Conservation (phyloP, 1,140 invertebrate species). For the Palaemon carinicauda region DNA sequence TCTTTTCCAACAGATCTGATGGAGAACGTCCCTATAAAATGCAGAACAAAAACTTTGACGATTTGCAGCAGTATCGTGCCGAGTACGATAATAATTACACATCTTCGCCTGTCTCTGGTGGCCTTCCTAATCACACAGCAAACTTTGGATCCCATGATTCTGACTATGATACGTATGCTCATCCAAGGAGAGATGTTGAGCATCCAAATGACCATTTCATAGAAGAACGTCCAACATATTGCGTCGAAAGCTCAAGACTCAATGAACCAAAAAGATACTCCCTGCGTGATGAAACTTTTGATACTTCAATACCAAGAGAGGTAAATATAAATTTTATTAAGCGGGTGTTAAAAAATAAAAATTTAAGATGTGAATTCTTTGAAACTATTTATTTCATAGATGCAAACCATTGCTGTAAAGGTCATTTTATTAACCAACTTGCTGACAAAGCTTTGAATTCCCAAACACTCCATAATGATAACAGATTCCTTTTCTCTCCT, state of each 20-base stretch:
- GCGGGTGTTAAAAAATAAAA: background rate
- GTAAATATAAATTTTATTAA: background rate
- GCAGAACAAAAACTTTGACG: background rate
- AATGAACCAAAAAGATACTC: slow-evolving; percentile 46
- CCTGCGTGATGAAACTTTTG: background rate
- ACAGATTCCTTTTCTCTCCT: too few relatives aligned
- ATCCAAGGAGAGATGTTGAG: background rate
- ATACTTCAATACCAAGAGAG: slow-evolving; percentile 15
- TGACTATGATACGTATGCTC: background rate
- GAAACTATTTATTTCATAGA: too few relatives aligned
- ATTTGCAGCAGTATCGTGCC: slow-evolving; percentile 6
- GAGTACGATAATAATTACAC: slow-evolving; percentile 53
- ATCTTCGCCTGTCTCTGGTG: slow-evolving; percentile 27
- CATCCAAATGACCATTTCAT: background rate
- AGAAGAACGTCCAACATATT: background rate
- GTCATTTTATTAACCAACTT: too few relatives aligned
- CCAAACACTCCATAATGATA: too few relatives aligned
- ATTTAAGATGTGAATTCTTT: too few relatives aligned
- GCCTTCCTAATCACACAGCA: slow-evolving; percentile 39
- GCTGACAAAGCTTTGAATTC: too few relatives aligned
- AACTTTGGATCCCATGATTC: slow-evolving; percentile 7
- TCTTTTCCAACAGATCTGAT: background rate
- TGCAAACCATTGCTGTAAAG: too few relatives aligned
- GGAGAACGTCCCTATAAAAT: slow-evolving; percentile 18
- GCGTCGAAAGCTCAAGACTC: slow-evolving; percentile 29